phyloP scores from a whole-genome alignment of 2,797 vertebrate genomes.

The Chaenodraco wilsoni region DNA sequence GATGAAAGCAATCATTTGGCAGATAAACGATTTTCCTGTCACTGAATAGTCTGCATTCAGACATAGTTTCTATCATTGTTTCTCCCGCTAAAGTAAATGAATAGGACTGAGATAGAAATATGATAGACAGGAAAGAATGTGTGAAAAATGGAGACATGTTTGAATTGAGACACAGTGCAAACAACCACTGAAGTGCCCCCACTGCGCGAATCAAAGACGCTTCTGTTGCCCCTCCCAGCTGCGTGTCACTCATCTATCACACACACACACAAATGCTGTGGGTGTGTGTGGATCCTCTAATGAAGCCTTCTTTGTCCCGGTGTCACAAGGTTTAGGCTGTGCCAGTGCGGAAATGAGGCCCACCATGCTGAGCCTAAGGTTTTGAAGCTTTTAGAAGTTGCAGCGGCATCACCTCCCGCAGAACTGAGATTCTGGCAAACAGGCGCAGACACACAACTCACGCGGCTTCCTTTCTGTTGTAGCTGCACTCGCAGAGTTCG shows the following conservation, averaged over 20 bases:
- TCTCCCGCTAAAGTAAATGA: not conserved
- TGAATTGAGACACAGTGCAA: conserved; percentile 32
- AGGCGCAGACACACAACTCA: conserved; percentile 39
- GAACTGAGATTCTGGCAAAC: conserved; percentile 65
- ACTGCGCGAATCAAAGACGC: conserved; percentile 69
- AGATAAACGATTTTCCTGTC: conserved; percentile 21
- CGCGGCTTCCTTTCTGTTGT: conserved; percentile 43
- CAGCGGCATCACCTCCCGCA: conserved; percentile 64
- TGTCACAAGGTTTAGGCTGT: conserved; percentile 64
- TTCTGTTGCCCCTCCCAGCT: conserved; percentile 68
- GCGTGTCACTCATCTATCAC: conserved; percentile 63
- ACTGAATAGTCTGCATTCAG: conserved; percentile 2
- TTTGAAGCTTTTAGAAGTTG: conserved; percentile 74
- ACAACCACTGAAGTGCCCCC: conserved; percentile 56
- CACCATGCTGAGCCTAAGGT: conserved; percentile 68
- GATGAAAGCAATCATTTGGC: conserved; percentile 22
- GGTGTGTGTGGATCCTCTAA: conserved; percentile 60
- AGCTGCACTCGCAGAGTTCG: conserved; percentile 56
- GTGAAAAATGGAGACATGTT: conserved; percentile 33
- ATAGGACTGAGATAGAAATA: not conserved
- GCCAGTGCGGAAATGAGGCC: conserved; percentile 63
- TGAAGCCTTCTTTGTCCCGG: conserved; percentile 68
- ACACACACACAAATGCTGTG: conserved; percentile 18
- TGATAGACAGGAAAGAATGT: not conserved
- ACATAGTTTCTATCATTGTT: not conserved